These are phyloP conservation scores for Dendroctonus valens DNA, from an alignment of 1,140 invertebrate species.

Conservation along the genomic window DNA sequence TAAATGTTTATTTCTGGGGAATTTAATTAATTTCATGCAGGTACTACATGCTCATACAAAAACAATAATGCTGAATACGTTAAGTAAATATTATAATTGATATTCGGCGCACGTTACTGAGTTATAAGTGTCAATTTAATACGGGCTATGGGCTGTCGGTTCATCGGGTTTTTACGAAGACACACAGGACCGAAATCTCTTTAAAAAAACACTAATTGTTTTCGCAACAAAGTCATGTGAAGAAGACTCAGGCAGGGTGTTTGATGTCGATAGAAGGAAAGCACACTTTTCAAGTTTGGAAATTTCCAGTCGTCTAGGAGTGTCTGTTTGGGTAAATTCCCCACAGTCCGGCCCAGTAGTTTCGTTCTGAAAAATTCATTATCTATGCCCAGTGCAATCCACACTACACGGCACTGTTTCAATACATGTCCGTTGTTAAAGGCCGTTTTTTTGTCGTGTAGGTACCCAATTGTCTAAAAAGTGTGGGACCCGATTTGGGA, in stretches of 20 bases:
- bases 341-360: background rate
- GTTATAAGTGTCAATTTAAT: constrained; percentile 22
- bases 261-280: too few relatives aligned
- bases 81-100: constrained; percentile 17
- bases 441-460: constrained; percentile 4
- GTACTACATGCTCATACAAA: constrained; percentile 7
- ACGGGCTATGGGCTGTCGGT: constrained; percentile 13
- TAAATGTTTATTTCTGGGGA: constrained; percentile 5
- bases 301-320: too few relatives aligned
- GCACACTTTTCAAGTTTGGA: too few relatives aligned
- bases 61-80: constrained; percentile 3
- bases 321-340: too few relatives aligned
- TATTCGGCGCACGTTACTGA: constrained; percentile 17
- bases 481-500: constrained; percentile 12
- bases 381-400: constrained; percentile 13
- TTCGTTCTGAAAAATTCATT: constrained; percentile 5
- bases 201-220: background rate
- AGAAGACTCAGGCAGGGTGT: too few relatives aligned
- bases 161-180: constrained; percentile 11
- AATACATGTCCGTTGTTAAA: background rate
- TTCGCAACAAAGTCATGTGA: too few relatives aligned
- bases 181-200: constrained; percentile 1
- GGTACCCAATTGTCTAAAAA: constrained; percentile 9
- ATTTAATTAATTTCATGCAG: constrained; percentile 21
- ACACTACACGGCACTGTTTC: constrained; percentile 3